Percentiles rank a stretch among this genome's conserved stretches.
These are phyloP conservation scores for Drymodes brunneopygia DNA, from an alignment of 2,113 vertebrate species.

Conservation along the genomic window DNA sequence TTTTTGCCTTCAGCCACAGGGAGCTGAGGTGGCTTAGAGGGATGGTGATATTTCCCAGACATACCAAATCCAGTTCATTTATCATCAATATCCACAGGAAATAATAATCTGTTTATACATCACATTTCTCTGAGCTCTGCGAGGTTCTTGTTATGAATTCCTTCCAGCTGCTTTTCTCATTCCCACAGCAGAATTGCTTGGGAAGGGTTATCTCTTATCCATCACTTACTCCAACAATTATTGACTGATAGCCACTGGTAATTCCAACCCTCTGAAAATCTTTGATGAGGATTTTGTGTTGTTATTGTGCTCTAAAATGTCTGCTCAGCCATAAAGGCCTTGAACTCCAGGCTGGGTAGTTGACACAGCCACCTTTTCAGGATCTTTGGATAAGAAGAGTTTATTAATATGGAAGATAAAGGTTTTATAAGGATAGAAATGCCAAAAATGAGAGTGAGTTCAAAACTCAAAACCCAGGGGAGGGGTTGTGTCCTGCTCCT, in stretches of 20 bases:
- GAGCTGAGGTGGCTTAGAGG: not conserved
- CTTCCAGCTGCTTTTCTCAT: conserved; percentile 63
- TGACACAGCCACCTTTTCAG: not conserved
- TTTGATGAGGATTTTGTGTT: conserved; percentile 23
- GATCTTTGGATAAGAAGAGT: not conserved
- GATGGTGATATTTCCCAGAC: not conserved
- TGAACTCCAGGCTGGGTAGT: not conserved
- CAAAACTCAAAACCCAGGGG: not conserved
- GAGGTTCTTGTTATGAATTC: conserved; percentile 47
- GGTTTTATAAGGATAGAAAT: not conserved
- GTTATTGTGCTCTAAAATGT: not conserved
- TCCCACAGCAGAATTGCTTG: conserved; percentile 21
- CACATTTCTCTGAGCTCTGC: conserved; percentile 21
- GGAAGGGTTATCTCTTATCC: conserved; percentile 36
- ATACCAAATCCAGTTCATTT: conserved; percentile 18
- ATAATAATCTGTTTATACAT: conserved; percentile 59
- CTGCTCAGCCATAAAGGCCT: not conserved
- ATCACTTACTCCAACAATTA: conserved; percentile 41
- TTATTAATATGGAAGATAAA: not conserved
- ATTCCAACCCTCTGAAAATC: not conserved
- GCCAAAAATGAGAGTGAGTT: not conserved
- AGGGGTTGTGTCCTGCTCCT: fast-evolving
- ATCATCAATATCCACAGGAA: conserved; percentile 59
- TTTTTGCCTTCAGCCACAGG: conserved; percentile 26
- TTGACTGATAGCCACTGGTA: conserved; percentile 35